Base-by-base conservation (phyloP, 2,888 invertebrate genomes). In the Sphaerolaimus hirsutus region DNA sequence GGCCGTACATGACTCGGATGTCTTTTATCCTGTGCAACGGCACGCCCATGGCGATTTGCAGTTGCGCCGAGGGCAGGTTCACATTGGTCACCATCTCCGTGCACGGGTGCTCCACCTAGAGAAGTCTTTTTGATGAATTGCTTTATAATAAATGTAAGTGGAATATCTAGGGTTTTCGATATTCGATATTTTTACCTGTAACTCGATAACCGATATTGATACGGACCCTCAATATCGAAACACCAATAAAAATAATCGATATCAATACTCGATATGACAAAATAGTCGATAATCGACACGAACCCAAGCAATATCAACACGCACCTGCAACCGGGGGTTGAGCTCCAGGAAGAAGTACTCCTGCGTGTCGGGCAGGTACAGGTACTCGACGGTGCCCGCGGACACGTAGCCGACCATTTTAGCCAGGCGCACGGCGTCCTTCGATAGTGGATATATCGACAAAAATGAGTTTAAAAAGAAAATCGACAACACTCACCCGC, bases 71-170 rank as follows among this genome's bases (percentile, higher is more conserved):
- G 2, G 93, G 93, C 49, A 97, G 70, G 70, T 97, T 97, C 3
- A 97, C 84, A 65, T 93, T 89, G 1, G 91, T 82, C 32, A 97
- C 81, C 93, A 99, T 97, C 70, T 99, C 97, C 1, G 97, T 97
- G 66, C 97, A 97, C 0, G 97, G 97, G 74, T 99, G 97, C 67
- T 97, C 97, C 35, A 97, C 97, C 60, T 71, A n/a, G n/a, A n/a
- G n/a, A n/a, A n/a, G n/a, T n/a, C n/a, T n/a, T n/a, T n/a, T n/a
- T n/a, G n/a, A n/a, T n/a, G n/a, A n/a, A n/a, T n/a, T n/a, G n/a
- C n/a, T n/a, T n/a, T n/a, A n/a, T n/a, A n/a, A n/a, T n/a, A n/a
- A n/a, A n/a, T n/a, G n/a, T n/a, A n/a, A n/a, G n/a, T n/a, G n/a
- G n/a, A n/a, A n/a, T n/a, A n/a, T n/a, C n/a, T n/a, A n/a, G n/a